Conservation (phyloP, 2,113 vertebrate species). For the Vulpes ferrilata region DNA sequence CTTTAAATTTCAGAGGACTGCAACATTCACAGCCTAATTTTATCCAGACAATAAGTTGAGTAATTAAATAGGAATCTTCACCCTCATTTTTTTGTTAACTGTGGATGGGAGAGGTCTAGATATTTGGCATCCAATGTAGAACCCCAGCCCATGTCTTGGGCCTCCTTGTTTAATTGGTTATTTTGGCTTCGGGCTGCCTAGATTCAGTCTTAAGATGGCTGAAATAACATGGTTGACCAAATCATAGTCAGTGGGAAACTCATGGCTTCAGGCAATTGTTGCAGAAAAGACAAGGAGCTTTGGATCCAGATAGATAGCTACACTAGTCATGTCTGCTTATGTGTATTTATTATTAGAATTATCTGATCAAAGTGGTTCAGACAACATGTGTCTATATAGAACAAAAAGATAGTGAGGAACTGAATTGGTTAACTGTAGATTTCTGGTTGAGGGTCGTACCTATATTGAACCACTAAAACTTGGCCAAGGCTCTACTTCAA, state of each 20-base stretch:
- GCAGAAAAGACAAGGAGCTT: background rate
- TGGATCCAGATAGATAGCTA: background rate
- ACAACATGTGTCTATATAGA: background rate
- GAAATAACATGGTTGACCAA: background rate
- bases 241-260: background rate
- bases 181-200: background rate
- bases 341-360: background rate
- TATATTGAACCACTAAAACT: background rate
- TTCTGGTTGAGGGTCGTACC: background rate
- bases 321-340: background rate
- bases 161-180: background rate
- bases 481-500: background rate
- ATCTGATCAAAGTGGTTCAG: background rate
- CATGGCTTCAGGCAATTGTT: background rate
- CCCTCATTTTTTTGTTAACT: background rate
- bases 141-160: background rate
- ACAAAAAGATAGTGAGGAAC: background rate
- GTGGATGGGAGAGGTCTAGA: background rate
- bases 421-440: background rate
- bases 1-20: background rate
- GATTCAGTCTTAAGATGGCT: background rate
- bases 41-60: background rate
- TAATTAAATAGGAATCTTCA: background rate
- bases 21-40: background rate
- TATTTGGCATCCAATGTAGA: background rate